Percentiles rank a stretch among this genome's conserved stretches.
Conservation (phyloP, 2,888 invertebrate species). For the Sipunculus nudus region DNA sequence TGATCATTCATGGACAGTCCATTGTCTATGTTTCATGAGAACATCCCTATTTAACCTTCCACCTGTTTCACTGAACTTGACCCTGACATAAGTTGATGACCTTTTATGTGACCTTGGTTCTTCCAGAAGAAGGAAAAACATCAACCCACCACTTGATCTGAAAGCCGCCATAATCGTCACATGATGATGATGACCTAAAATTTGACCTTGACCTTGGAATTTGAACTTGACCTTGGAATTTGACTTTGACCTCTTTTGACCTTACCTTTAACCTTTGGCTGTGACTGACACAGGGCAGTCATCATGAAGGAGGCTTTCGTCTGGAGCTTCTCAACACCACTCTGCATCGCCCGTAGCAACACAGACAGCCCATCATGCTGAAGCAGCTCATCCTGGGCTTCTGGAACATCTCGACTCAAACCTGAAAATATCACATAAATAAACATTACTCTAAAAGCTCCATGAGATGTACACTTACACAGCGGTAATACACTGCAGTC, state of each 20-base stretch:
- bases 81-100: too few species aligned
- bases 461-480: too few species aligned
- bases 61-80: too few species aligned
- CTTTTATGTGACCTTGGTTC: too few species aligned
- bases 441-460: too few species aligned
- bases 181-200: neutral
- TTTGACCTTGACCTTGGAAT: neutral
- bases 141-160: too few species aligned
- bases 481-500: too few species aligned
- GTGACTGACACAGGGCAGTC: conserved; percentile 71
- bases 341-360: conserved; percentile 73
- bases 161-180: too few species aligned
- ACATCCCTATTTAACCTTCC: too few species aligned
- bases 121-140: too few species aligned
- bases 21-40: too few species aligned
- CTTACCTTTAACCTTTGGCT: conserved; percentile 72
- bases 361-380: conserved; percentile 75
- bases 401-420: conserved; percentile 74
- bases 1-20: too few species aligned
- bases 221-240: neutral
- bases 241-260: neutral
- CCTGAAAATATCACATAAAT: conserved; percentile 68
- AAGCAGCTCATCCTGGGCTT: conserved; percentile 73
- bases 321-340: conserved; percentile 72
- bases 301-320: conserved; percentile 81